Base-by-base conservation (phyloP, 2,888 invertebrate species). In the Brassicogethes aeneus region DNA sequence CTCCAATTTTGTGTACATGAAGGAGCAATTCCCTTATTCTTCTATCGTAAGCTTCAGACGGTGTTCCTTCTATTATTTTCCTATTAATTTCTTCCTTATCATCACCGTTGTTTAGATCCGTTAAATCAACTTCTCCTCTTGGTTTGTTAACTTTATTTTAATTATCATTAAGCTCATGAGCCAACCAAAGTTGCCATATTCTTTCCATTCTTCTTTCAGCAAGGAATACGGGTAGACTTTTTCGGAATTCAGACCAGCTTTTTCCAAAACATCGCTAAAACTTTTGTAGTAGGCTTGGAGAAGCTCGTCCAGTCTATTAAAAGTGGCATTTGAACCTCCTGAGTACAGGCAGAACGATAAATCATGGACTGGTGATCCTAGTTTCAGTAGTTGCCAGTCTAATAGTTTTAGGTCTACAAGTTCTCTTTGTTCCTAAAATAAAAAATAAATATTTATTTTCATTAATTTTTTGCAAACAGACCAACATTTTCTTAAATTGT, bases 331-430 rank as follows among this genome's bases (percentile, higher is more conserved):
- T 7, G 23, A 23, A 5, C 5, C 23, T 5, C 23, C 10, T 10
- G 23, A 23, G 23, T 23, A 23, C 10, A 23, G 10, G 10, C 23
- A 23, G 10, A 7, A 23, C 5, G 23, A 7, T 10, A 23, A 23
- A 23, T 23, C 23, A 5, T 34, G 44, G 29, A 10, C 45, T 36
- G 2, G 46, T 44, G 2, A 36, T 37, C 1, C 47, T 40, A 17
- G 39, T 39, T 3, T 46, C 50, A 30, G 54, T 51, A 15, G 53
- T 35, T n/a, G 52, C 51, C 3, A 49, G 10, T 10, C 47, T 39
- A 7, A 40, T 7, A 23, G 23, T 23, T 23, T 23, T 5, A 23
- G 44, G 14, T 23, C 23, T 7, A 5, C 10, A n/a, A n/a, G n/a
- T n/a, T n/a, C n/a, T n/a, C n/a, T n/a, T n/a, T n/a, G n/a, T n/a